Evolutionary conservation across 2,888 invertebrate genomes (phyloP), one percentile per base, ranked within the genome.

Genomic region (Chymomyza caudatula): DNA sequence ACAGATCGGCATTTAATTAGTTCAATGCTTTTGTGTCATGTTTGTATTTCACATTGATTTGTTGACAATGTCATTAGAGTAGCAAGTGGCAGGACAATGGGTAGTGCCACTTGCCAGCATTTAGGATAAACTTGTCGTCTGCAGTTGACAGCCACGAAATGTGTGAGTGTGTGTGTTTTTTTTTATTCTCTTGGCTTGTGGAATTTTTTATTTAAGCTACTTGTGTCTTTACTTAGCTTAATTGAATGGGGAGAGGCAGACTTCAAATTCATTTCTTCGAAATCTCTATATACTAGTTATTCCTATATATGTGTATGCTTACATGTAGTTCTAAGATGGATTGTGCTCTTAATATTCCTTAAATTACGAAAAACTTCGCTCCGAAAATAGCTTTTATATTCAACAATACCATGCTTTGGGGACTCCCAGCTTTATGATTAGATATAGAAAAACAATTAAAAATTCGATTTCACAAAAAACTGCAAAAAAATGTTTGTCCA

Each of bases 1-100:
- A 84, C 78, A 84, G 84, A 88, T 86, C 81, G 73, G 73, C 76
- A 87, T 83, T 85, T 87, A 87, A 87, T 87, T 85, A 88, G 87
- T 69, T 77, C 70, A 67, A 60, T 78, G 82, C 78, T 73, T 75
- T 77, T 70, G 62, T 68, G 71, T 69, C 72, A 69, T 78, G 69
- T 65, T 67, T 74, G 72, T 65, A 69, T 69, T 76, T 67, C 67
- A 63, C 75, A 84, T 84, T 86, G 87, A 88, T 82, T 86, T 85
- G 77, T 78, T 86, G 84, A 78, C 84, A 82, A 67, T 72, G 75
- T 65, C 65, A 65, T 63, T 73, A 63, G 42, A 63, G 51, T 52
- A 47, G 65, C 62, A 60, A 47, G 60, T 63, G 19, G 11, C 11
- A 11, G 29, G 29, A 37, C 29, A 37, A 11, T 37, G 2, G 29